These are phyloP conservation scores for Drosophila ustulata DNA, from an alignment of 2,888 invertebrate genomes.

Conservation along the genomic window DNA sequence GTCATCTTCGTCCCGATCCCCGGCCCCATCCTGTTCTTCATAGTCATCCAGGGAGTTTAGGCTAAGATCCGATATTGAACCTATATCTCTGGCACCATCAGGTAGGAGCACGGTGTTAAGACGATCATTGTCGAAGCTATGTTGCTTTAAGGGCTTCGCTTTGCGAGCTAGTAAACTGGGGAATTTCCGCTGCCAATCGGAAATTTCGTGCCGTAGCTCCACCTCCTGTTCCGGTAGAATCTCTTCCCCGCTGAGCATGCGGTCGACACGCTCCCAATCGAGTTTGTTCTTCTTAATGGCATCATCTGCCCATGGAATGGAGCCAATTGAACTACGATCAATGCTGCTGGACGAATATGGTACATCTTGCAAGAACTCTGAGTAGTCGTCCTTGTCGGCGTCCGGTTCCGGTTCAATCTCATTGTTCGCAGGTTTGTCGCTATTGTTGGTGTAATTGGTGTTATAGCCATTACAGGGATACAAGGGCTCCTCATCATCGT, in stretches of 20 bases:
- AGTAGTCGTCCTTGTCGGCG: conserved; percentile 75
- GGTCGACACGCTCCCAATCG: conserved; percentile 84
- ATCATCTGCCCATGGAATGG: conserved; percentile 85
- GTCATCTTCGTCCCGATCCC: conserved; percentile 64
- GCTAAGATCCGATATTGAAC: conserved; percentile 79
- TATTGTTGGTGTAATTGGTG: conserved; percentile 30
- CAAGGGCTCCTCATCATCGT: conserved; percentile 55
- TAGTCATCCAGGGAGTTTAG: conserved; percentile 76
- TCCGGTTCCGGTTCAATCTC: conserved; percentile 44
- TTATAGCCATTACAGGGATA: conserved; percentile 40
- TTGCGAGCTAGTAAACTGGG: conserved; percentile 72
- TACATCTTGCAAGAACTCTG: conserved; percentile 81
- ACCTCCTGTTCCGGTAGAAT: conserved; percentile 70
- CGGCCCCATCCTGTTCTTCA: conserved; percentile 61
- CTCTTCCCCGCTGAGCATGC: conserved; percentile 82
- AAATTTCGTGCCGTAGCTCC: conserved; percentile 82
- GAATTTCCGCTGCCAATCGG: conserved; percentile 84
- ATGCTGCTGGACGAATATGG: conserved; percentile 83
- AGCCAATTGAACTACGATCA: conserved; percentile 84
- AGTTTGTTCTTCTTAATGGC: conserved; percentile 84
- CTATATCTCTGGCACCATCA: conserved; percentile 61
- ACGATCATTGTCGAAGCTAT: conserved; percentile 58
- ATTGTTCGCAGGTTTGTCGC: conserved; percentile 36
- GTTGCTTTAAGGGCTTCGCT: conserved; percentile 48
- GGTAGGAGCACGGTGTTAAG: conserved; percentile 17